Evolutionary conservation across 2,113 vertebrate genomes (phyloP).

Genomic region (Seriola rivoliana): DNA sequence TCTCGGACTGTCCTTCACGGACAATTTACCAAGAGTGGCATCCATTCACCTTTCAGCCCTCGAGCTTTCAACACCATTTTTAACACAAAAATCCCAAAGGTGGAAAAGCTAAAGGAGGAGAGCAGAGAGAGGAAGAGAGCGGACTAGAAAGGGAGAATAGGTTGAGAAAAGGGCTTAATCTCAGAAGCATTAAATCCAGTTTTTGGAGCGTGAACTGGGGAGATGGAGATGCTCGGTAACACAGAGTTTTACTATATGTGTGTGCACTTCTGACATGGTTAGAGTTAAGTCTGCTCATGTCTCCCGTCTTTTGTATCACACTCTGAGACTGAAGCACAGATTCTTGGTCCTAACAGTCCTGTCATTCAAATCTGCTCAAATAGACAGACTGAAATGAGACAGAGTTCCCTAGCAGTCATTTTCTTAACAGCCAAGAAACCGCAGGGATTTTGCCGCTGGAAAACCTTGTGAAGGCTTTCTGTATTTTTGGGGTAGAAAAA

Average conservation of each 20-base stretch:
- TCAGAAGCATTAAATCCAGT: constrained; percentile 60
- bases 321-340: constrained; percentile 29
- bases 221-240: constrained; percentile 21
- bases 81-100: constrained; percentile 59
- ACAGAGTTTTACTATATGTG: constrained; percentile 16
- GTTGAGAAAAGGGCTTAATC: constrained; percentile 34
- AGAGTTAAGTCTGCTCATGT: constrained; percentile 21
- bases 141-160: constrained; percentile 27
- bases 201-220: constrained; percentile 32
- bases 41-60: constrained; percentile 66
- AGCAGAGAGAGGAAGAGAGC: constrained; percentile 17
- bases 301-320: constrained; percentile 30
- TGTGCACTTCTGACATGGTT: constrained; percentile 33
- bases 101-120: constrained; percentile 42
- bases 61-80: constrained; percentile 66
- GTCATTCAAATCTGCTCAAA: constrained; percentile 46
- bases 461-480: constrained; percentile 7
- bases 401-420: constrained; percentile 28
- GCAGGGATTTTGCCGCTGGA: constrained; percentile 4
- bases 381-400: constrained; percentile 25
- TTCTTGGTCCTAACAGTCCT: constrained; percentile 14
- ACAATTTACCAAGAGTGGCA: constrained; percentile 72
- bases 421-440: constrained; percentile 19
- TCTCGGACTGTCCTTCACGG: constrained; percentile 70
- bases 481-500: neutral